phyloP scores from a whole-genome alignment of 2,113 vertebrate genomes.

The Embiotoca jacksoni region DNA sequence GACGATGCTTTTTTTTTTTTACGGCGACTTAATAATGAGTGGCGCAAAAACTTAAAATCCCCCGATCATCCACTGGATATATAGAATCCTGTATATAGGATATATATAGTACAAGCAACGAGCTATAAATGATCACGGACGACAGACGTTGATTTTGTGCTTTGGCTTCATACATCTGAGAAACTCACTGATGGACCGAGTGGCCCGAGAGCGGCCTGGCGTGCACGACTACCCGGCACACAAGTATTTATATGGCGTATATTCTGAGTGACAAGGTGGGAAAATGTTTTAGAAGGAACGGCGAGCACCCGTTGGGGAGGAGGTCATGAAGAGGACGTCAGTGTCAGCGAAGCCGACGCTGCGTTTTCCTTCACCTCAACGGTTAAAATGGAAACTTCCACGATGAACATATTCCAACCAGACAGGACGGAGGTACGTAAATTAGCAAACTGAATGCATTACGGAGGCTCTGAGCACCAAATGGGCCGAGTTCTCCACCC shows the following conservation, averaged over 20 bases:
- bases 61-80: constrained; percentile 6
- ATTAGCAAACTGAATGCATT: neutral
- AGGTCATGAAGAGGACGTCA: neutral
- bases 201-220: constrained; percentile 28
- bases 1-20: constrained; percentile 28
- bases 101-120: neutral
- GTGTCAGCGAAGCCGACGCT: neutral
- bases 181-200: constrained; percentile 21
- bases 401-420: neutral
- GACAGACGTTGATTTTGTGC: neutral
- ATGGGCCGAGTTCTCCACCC: too few species aligned
- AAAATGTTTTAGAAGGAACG: constrained; percentile 21
- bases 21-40: constrained; percentile 52
- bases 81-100: constrained; percentile 15
- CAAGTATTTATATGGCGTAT: neutral
- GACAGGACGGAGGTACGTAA: neutral
- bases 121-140: constrained; percentile 16
- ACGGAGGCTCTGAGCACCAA: neutral
- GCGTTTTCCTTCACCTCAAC: constrained; percentile 17
- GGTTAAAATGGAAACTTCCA: neutral
- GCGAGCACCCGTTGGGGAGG: neutral
- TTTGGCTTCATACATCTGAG: neutral
- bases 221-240: neutral
- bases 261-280: constrained; percentile 28
- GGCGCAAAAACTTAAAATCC: constrained; percentile 27